phyloP scores from a whole-genome alignment of 2,888 invertebrate genomes.

The Cantharis lateralis region DNA sequence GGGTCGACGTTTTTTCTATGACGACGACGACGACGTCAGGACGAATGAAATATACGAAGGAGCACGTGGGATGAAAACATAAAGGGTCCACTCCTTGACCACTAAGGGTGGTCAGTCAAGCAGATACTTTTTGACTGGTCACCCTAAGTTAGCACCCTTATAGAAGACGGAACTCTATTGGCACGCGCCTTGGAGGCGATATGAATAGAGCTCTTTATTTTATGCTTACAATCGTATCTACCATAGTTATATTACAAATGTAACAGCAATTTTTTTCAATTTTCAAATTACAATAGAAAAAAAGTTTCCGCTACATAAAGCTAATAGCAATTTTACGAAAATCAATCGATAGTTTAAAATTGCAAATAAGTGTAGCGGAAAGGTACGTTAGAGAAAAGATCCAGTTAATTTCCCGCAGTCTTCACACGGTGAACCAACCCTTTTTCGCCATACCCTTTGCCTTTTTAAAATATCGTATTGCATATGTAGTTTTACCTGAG shows the following conservation, averaged over 20 bases:
- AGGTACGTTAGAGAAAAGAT: constrained; percentile 30
- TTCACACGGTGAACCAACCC: constrained; percentile 39
- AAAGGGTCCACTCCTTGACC: constrained; percentile 43
- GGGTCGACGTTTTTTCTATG: no score
- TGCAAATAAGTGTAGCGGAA: constrained; percentile 50
- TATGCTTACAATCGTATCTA: not conserved
- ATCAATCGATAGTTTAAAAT: constrained; percentile 48
- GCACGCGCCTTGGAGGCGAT: constrained; percentile 21
- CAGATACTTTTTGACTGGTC: constrained; percentile 45
- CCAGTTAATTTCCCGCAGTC: constrained; percentile 37
- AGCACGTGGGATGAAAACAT: not conserved
- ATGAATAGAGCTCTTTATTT: constrained; percentile 1
- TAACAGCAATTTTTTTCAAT: not conserved
- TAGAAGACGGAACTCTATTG: constrained; percentile 17
- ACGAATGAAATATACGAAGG: not conserved
- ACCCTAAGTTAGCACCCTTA: constrained; percentile 36
- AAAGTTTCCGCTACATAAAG: constrained; percentile 46
- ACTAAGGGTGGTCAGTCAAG: constrained; percentile 51
- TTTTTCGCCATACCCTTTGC: constrained; percentile 12
- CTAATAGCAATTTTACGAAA: constrained; percentile 36
- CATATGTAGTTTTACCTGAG: constrained; percentile 35
- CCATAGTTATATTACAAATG: not conserved
- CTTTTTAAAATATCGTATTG: constrained; percentile 31
- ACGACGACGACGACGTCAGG: not conserved
- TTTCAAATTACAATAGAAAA: not conserved